Evolutionary conservation across 2,113 vertebrate genomes (phyloP).

Genomic region (Eurystomus gularis): DNA sequence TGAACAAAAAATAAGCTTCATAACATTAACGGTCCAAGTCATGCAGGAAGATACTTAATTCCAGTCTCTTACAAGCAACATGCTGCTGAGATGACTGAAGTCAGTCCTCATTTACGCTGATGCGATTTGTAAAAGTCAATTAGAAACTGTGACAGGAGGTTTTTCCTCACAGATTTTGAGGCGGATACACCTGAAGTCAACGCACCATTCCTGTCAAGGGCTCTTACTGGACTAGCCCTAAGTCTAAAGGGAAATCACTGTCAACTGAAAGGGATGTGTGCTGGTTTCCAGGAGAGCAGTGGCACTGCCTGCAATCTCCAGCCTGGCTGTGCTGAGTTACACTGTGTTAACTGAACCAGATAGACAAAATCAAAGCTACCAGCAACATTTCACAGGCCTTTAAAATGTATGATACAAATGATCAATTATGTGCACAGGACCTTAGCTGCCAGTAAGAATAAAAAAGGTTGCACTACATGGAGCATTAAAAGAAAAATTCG

Average conservation of each 20-base stretch:
- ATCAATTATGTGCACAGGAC: neutral
- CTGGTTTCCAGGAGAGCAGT: neutral
- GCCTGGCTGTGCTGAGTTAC: neutral
- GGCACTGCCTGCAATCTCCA: neutral
- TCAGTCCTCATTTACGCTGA: neutral
- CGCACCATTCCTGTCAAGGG: neutral
- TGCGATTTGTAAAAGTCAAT: neutral
- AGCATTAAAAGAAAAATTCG: neutral
- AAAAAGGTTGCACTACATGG: neutral
- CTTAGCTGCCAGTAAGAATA: neutral
- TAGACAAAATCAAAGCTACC: neutral
- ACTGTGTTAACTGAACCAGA: neutral
- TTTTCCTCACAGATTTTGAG: accelerated
- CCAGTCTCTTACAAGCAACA: neutral
- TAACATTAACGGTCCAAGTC: neutral
- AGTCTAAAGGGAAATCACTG: neutral
- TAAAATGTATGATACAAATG: neutral
- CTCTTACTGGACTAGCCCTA: neutral
- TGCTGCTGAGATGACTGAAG: neutral
- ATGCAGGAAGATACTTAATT: neutral
- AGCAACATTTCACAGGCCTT: neutral
- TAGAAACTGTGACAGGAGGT: neutral
- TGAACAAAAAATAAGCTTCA: neutral
- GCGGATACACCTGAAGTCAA: neutral
- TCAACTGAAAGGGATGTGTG: neutral